A percentile compares a stretch with the other conserved stretches of the same genome.
These are phyloP conservation scores for Aleadryas rufinucha DNA, from an alignment of 2,113 vertebrate genomes.

Conservation along the genomic window DNA sequence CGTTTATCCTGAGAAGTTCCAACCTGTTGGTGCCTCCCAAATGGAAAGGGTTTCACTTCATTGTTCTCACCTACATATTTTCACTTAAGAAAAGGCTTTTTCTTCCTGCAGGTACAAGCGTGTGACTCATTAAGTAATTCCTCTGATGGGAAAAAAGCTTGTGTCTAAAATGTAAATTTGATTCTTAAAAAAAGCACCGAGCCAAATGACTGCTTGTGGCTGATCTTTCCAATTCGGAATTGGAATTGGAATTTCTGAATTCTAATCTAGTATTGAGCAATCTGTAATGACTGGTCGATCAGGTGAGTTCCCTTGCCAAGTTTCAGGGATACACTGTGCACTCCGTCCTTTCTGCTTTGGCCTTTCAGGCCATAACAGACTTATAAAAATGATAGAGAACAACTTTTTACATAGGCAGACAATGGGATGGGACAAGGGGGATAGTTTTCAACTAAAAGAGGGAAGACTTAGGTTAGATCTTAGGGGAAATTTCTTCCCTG, in stretches of 20 bases:
- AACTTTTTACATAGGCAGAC: background rate
- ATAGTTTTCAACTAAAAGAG: background rate
- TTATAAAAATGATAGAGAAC: background rate
- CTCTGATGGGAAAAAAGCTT: background rate
- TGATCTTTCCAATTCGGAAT: background rate
- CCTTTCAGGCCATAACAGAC: background rate
- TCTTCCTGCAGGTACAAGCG: background rate
- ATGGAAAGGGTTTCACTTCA: background rate
- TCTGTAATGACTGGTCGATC: background rate
- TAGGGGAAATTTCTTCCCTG: background rate
- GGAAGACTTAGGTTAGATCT: background rate
- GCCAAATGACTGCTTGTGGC: background rate
- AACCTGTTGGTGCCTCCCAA: background rate
- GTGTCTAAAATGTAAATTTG: conserved; percentile 20
- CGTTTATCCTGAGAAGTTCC: background rate
- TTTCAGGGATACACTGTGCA: background rate
- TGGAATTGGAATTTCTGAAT: background rate
- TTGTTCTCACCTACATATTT: background rate
- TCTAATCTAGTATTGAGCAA: background rate
- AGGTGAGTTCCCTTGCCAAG: background rate
- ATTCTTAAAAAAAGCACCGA: background rate
- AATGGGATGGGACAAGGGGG: background rate
- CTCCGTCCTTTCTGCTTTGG: background rate
- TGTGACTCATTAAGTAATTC: background rate
- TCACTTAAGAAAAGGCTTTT: background rate